Conservation (phyloP, 2,113 vertebrate species). For the Onychorhynchus coronatus region DNA sequence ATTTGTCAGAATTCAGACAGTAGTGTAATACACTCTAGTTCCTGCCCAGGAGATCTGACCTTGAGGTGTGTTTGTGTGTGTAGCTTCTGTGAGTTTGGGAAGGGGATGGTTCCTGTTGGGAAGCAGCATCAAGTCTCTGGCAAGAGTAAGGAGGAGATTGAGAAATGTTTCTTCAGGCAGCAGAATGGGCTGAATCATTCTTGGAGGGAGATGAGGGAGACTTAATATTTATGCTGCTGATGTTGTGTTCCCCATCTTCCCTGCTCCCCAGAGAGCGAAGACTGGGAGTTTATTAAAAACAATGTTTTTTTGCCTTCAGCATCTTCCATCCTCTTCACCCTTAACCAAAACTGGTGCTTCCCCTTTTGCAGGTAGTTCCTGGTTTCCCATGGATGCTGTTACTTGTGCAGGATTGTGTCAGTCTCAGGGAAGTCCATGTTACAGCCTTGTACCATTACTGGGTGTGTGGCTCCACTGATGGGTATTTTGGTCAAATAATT, state of each 20-base stretch:
- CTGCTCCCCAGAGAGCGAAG: not conserved
- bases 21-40: not conserved
- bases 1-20: not conserved
- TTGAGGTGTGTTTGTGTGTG: not conserved
- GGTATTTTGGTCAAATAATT: not conserved
- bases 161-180: not conserved
- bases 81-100: not conserved
- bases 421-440: not conserved
- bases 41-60: not conserved
- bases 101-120: not conserved
- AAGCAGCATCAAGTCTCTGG: not conserved
- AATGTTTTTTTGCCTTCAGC: not conserved
- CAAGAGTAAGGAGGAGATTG: not conserved
- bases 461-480: not conserved
- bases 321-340: not conserved
- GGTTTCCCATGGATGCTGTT: not conserved
- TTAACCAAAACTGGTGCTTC: not conserved
- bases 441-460: not conserved
- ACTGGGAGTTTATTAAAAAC: not conserved
- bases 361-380: not conserved
- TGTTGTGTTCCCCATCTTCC: not conserved
- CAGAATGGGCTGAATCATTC: not conserved
- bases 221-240: not conserved
- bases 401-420: not conserved
- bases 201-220: too few species aligned